Base-by-base conservation (phyloP, 2,888 invertebrate genomes). In the Drosophila ustulata region DNA sequence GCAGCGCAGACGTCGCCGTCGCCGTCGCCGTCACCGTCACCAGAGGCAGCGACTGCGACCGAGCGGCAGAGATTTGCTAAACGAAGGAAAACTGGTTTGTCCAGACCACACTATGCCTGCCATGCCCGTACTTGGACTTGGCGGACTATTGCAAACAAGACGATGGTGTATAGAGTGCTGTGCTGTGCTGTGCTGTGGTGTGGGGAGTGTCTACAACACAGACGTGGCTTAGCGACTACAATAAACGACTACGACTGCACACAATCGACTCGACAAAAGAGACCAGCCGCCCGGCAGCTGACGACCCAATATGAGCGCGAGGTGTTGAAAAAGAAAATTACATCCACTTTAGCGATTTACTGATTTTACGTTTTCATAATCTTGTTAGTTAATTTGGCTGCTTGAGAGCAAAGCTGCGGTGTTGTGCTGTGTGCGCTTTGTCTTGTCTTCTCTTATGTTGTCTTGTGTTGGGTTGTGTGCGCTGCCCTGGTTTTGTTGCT, bases 291-390 rank as follows among this genome's bases (percentile, higher is more conserved):
- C 63, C 76, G 80, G 77, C 77, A 69, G 88, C 88, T 89, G 84
- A 77, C 80, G 82, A 82, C 66, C 85, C 85, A 83, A 89, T 89
- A 82, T 76, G 83, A 77, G 78, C 83, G 90, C 84, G 91, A 91
- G 91, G 91, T 91, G 91, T 92, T 91, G 91, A 91, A 91, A 92
- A 90, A 89, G 85, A 88, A 90, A 90, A 91, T 91, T 91, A 91
- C 90, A 88, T 89, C 91, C 91, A 90, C 90, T 89, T 90, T 89
- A 85, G 87, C 87, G 90, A 90, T 91, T 90, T 90, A 88, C 90
- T 91, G 91, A 90, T 91, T 90, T 90, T 90, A 89, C 88, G 87
- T 88, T 88, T 88, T 90, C 90, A 86, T 90, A 88, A 89, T 89
- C 88, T 89, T 88, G 90, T 90, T 90, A 90, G 89, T 87, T 89